phyloP scores from a whole-genome alignment of 92 coral and sea anemone genomes.

The Pocillopora meandrina region DNA sequence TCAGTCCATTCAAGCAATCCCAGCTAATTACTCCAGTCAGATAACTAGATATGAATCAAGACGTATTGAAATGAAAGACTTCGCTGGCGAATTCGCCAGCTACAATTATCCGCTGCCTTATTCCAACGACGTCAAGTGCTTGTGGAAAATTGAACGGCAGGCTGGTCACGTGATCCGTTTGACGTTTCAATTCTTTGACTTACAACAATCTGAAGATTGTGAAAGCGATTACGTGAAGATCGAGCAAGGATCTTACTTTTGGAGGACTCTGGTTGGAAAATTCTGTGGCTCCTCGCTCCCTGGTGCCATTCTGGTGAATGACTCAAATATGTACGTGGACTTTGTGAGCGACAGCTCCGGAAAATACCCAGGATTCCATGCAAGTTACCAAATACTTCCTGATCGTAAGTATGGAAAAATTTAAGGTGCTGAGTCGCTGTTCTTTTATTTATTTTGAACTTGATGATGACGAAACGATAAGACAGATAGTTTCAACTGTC shows the following conservation, averaged over 20 bases:
- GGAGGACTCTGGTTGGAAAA: constrained; percentile 4
- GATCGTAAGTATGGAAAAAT: constrained; percentile 38
- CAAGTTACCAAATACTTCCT: constrained; percentile 35
- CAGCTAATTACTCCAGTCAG: not conserved
- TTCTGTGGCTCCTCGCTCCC: constrained; percentile 47
- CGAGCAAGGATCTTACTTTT: not conserved
- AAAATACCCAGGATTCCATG: constrained; percentile 68
- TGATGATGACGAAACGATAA: too few relatives aligned
- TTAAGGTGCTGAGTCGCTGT: too few relatives aligned
- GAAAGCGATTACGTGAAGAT: constrained; percentile 35
- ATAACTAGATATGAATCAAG: not conserved
- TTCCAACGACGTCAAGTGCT: constrained; percentile 41
- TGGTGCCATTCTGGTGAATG: not conserved
- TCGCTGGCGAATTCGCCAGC: constrained; percentile 36
- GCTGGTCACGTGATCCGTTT: constrained; percentile 35
- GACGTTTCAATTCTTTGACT: constrained; percentile 27
- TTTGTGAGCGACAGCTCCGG: constrained; percentile 59
- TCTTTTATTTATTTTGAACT: too few relatives aligned
- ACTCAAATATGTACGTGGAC: constrained; percentile 46
- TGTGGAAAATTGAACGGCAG: constrained; percentile 39
- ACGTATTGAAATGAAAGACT: not conserved
- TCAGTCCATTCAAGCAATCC: constrained; percentile 36
- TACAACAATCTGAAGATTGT: constrained; percentile 35
- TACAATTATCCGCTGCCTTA: constrained; percentile 33
- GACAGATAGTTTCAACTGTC: too few relatives aligned